Percentiles rank a stretch among this genome's conserved stretches.
phyloP scores from a whole-genome alignment of 2,797 vertebrate species.

The Rhabdomys pumilio region DNA sequence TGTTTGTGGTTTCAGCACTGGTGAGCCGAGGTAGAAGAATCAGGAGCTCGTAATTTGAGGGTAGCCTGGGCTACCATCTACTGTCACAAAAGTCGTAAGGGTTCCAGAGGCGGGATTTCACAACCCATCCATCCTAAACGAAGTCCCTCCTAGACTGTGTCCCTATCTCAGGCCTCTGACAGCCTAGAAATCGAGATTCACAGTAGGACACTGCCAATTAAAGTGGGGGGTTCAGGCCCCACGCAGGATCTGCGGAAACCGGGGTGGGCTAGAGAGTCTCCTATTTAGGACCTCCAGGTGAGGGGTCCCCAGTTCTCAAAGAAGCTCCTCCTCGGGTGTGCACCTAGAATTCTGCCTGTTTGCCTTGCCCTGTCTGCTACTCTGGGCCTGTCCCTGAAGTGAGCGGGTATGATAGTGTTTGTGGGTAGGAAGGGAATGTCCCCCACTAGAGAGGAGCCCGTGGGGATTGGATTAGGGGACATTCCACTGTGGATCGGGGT shows the following conservation, averaged over 20 bases:
- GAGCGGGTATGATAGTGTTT: background rate
- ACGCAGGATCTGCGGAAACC: background rate
- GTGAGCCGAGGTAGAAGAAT: background rate
- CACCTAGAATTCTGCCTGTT: background rate
- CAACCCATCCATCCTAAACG: too few species aligned
- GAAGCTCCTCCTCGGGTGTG: background rate
- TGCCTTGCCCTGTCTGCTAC: background rate
- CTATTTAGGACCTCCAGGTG: background rate
- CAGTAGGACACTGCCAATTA: background rate
- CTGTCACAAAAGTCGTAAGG: background rate
- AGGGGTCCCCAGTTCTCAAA: background rate
- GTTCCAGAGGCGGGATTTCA: background rate
- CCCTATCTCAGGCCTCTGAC: too few species aligned
- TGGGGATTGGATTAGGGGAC: background rate
- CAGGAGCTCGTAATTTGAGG: background rate
- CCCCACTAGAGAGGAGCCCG: background rate
- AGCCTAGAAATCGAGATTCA: background rate
- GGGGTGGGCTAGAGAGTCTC: background rate
- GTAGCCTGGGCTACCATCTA: background rate
- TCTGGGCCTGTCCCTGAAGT: background rate
- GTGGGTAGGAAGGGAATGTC: background rate
- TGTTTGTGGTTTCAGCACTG: background rate
- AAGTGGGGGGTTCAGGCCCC: too few species aligned
- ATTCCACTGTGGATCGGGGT: background rate
- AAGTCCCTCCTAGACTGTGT: background rate